A percentile compares a stretch with the other conserved stretches of the same genome.
These are phyloP conservation scores for Ochropacha duplaris DNA, from an alignment of 2,888 invertebrate species.

Conservation along the genomic window DNA sequence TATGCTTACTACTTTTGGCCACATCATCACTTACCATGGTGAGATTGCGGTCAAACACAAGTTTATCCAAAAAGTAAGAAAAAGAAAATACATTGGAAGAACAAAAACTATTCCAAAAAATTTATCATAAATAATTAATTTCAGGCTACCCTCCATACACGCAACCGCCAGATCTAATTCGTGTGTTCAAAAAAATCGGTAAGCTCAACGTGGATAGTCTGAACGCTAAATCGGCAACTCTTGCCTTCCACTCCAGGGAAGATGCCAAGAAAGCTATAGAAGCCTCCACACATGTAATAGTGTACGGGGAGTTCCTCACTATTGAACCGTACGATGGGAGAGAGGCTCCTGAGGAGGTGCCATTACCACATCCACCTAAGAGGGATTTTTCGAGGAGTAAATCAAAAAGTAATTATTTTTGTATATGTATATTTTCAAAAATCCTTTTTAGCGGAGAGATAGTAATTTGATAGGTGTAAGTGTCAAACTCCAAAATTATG, in stretches of 20 bases:
- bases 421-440: too few species aligned
- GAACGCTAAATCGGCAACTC: constrained; percentile 32
- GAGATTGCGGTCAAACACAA: too few species aligned
- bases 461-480: too few species aligned
- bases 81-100: too few species aligned
- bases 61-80: too few species aligned
- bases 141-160: constrained; percentile 62
- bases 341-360: constrained; percentile 12
- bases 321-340: constrained; percentile 34
- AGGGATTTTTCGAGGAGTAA: constrained; percentile 39
- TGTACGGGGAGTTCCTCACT: constrained; percentile 57
- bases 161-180: constrained; percentile 48
- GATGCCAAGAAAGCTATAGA: constrained; percentile 39
- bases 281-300: constrained; percentile 34
- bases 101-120: too few species aligned
- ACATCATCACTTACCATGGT: too few species aligned
- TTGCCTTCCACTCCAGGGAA: constrained; percentile 31
- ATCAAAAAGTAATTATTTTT: constrained; percentile 36
- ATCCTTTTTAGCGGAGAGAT: too few species aligned
- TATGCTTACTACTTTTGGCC: too few species aligned
- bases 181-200: constrained; percentile 50
- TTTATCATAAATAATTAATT: constrained; percentile 4
- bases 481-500: too few species aligned
- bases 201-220: constrained; percentile 40
- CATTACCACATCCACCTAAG: constrained; percentile 22